phyloP scores from a whole-genome alignment of 2,888 invertebrate species.

The Eupithecia pulchellata region DNA sequence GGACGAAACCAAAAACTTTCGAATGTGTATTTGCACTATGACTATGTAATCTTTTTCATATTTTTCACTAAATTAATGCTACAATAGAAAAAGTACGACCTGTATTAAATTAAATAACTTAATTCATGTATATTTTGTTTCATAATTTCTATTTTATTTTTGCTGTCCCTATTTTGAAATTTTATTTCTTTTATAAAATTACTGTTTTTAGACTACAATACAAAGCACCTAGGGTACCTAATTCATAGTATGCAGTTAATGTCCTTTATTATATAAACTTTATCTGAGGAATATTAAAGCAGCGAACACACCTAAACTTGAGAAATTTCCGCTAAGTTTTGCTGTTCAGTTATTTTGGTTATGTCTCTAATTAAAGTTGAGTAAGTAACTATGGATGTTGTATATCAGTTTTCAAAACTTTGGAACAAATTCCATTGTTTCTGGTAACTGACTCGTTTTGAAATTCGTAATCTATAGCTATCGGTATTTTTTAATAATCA shows the following conservation, averaged over 20 bases:
- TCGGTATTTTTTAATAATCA: neutral
- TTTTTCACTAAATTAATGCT: neutral
- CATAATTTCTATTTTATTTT: neutral
- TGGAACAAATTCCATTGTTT: conserved; percentile 15
- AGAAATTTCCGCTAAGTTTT: neutral
- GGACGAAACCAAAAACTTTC: neutral
- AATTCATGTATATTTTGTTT: neutral
- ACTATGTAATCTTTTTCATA: neutral
- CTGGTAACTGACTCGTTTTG: neutral
- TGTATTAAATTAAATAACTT: neutral
- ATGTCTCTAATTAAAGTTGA: conserved; percentile 29
- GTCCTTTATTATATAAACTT: neutral
- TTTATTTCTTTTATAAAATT: neutral
- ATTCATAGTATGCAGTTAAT: neutral
- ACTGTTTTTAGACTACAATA: neutral
- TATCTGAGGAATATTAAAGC: neutral
- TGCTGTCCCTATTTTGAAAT: neutral
- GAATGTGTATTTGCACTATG: neutral
- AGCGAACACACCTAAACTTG: neutral
- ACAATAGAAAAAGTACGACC: neutral
- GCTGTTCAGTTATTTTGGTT: conserved; percentile 21
- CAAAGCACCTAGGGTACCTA: neutral
- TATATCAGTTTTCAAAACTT: conserved; percentile 19
- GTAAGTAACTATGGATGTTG: conserved; percentile 14
- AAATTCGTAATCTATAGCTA: neutral